Evolutionary conservation across 2,797 vertebrate species (phyloP), one percentile per base, ranked within the genome.

Genomic region (Limosa lapponica): DNA sequence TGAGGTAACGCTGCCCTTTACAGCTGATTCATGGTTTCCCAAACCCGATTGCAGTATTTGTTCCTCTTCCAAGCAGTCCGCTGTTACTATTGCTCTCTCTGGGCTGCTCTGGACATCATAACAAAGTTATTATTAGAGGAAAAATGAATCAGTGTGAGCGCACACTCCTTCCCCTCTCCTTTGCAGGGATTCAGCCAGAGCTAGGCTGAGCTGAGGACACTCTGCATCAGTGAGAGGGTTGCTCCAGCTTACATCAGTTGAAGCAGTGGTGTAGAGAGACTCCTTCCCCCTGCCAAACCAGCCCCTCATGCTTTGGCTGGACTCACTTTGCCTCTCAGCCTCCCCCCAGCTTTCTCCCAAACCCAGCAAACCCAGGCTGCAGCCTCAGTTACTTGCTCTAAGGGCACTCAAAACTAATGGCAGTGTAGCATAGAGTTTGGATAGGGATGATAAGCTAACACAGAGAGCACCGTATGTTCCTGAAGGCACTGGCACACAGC

Each of bases 21-120:
- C 78, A 95, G 94, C 96, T 94, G 95, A 96, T 91, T 95, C 90
- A 96, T 91, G 95, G 54, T 94, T 96, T 96, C 88, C 86, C 90
- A 91, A 90, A 96, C 86, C 71, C 74, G 52, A 82, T 54, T 0
- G 0, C 77, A 89, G 2, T 77, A 91, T 81, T 92, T 94, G 83
- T 81, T 90, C 67, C 51, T 80, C 70, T 87, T 95, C 94, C 93
- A 96, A 91, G 77, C 80, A 90, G 55, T 57, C 17, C 37, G 58
- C 71, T 77, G 81, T 82, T 95, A 94, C 44, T 85, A 69, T 67
- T 89, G 78, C 92, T 96, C 90, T 94, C 94, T 82, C 67, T 2
- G 4, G 86, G 78, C 83, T 89, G 59, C 64, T 87, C 78, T 96
- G 81, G 52, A 90, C 77, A 87, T 75, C 66, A 69, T 71, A 95